These are phyloP conservation scores for Isotomurus palustris DNA, from an alignment of 2,888 invertebrate species.

Conservation along the genomic window DNA sequence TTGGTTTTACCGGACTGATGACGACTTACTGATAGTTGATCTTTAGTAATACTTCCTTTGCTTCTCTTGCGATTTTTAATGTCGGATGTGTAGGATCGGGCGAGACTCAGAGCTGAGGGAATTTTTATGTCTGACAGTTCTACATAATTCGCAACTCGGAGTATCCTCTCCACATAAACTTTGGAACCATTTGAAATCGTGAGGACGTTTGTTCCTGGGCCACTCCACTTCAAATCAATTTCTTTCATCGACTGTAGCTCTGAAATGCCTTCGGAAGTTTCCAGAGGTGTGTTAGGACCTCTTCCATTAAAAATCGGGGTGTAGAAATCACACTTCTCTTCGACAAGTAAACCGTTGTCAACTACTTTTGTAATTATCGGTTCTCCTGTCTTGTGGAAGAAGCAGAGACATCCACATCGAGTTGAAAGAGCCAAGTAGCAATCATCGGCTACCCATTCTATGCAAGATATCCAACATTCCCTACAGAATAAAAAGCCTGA, in stretches of 20 bases:
- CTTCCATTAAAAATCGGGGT: too few relatives aligned
- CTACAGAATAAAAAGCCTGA: too few relatives aligned
- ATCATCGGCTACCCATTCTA: conserved; percentile 22
- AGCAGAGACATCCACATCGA: conserved; percentile 15
- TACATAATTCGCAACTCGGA: background rate
- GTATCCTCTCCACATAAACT: background rate
- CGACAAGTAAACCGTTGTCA: conserved; percentile 6
- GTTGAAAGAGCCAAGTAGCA: conserved; percentile 20
- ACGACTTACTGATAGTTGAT: background rate
- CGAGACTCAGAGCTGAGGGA: background rate
- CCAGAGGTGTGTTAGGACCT: too few relatives aligned
- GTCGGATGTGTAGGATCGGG: too few relatives aligned
- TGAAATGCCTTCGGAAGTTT: too few relatives aligned
- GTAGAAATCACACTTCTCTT: conserved; percentile 9
- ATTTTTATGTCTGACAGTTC: background rate
- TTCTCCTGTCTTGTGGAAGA: conserved; percentile 16
- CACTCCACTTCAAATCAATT: background rate
- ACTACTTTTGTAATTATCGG: conserved; percentile 15
- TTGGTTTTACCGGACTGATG: too few relatives aligned
- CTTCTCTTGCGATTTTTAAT: too few relatives aligned
- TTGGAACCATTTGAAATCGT: background rate
- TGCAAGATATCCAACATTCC: conserved; percentile 9
- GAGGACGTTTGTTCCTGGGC: background rate
- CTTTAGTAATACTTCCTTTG: background rate
- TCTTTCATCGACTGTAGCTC: too few relatives aligned